Evolutionary conservation across 2,888 invertebrate species (phyloP), one percentile per base, ranked within the genome.

Genomic region (Halocaridina rubra): DNA sequence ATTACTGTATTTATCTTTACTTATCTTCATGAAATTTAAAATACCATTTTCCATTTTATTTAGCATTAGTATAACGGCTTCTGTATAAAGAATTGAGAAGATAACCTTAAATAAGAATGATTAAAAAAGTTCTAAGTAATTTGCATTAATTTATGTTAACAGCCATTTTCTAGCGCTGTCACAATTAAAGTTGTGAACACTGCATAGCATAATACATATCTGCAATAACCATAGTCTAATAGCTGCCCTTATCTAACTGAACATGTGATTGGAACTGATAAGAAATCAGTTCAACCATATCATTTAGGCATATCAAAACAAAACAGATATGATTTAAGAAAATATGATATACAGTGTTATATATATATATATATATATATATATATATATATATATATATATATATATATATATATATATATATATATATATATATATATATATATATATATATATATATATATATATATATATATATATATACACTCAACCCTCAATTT

Each of bases 351-450:
- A 46, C 16, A 19, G 16, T 3, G 7, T 59, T 29, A 30, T 10
- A 19, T 57, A 27, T 29, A n/a, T n/a, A 57, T 57, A 75, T 57
- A 75, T 57, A 75, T 27, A 75, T 29, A 71, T 71, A 71, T 71
- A 71, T 71, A 71, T 71, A 71, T 71, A 71, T 71, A 71, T 71
- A 71, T 71, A 32, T 71, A 71, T 71, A 71, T 32, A 32, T 71
- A 32, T 71, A 32, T 71, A 32, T 71, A 32, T 8, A 71, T 32
- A 71, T 27, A 57, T 27, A 57, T 27, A 57, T 75, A 75, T 75
- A 75, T 75, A 75, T 75, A 75, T 75, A 53, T 75, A 53, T 75
- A 75, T 53, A 53, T 75, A 75, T 53, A 75, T 53, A 75, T 19
- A 46, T 13, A 75, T 24, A 75, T 53, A 75, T 53, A 75, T 53